Evolutionary conservation across 2,888 invertebrate species (phyloP).

Genomic region (Muscina levida): DNA sequence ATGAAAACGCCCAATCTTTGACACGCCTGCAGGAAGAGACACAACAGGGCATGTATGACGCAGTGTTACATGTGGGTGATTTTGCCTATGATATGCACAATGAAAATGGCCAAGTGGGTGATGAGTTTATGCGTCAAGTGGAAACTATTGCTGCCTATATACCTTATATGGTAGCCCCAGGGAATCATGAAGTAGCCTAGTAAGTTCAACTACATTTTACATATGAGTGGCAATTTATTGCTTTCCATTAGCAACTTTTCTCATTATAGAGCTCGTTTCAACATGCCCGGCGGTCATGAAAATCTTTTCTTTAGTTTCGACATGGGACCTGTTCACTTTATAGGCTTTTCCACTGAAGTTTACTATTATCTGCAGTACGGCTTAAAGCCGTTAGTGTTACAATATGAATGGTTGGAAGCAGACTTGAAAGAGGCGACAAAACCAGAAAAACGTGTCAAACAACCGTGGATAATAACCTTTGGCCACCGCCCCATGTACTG

Average conservation of each 20-base stretch:
- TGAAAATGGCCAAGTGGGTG: slow-evolving; percentile 90
- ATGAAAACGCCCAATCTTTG: slow-evolving; percentile 91
- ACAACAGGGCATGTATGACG: slow-evolving; percentile 89
- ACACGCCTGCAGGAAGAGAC: slow-evolving; percentile 91
- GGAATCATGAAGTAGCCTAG: slow-evolving; percentile 94
- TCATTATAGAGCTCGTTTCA: slow-evolving; percentile 94
- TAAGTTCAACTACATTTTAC: slow-evolving; percentile 79
- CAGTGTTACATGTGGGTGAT: slow-evolving; percentile 95
- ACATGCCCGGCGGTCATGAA: slow-evolving; percentile 90
- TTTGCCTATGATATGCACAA: slow-evolving; percentile 96
- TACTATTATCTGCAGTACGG: slow-evolving; percentile 96
- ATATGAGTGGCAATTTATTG: background rate
- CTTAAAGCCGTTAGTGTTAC: slow-evolving; percentile 87
- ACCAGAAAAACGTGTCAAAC: slow-evolving; percentile 86
- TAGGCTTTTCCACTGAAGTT: slow-evolving; percentile 95
- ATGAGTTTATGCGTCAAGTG: slow-evolving; percentile 95
- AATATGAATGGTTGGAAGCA: slow-evolving; percentile 92
- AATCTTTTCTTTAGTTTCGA: slow-evolving; percentile 92
- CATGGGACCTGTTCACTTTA: slow-evolving; percentile 93
- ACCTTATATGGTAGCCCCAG: slow-evolving; percentile 96
- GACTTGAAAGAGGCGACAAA: slow-evolving; percentile 88
- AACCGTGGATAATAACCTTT: slow-evolving; percentile 91
- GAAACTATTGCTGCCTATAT: slow-evolving; percentile 93
- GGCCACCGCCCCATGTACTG: slow-evolving; percentile 96
- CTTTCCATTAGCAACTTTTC: slow-evolving; percentile 91